phyloP scores from a whole-genome alignment of 2,797 vertebrate species.

The Notamacropus eugenii region DNA sequence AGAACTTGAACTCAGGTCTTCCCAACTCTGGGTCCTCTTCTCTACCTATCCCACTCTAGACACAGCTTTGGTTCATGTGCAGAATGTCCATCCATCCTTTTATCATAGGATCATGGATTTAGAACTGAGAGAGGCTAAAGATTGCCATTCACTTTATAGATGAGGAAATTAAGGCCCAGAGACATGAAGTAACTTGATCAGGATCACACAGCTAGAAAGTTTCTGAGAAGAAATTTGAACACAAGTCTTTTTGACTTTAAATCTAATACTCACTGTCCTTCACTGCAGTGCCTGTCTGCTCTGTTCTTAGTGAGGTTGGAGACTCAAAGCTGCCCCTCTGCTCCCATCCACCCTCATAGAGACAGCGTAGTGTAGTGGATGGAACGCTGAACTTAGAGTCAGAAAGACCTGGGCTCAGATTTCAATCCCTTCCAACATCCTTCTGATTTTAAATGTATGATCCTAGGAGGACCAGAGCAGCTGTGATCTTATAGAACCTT shows the following conservation, averaged over 20 bases:
- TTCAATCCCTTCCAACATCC: not conserved
- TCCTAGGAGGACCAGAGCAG: not conserved
- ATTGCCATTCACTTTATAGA: not conserved
- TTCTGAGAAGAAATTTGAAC: not conserved
- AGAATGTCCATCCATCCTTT: not conserved
- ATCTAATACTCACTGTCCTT: not conserved
- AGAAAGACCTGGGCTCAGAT: not conserved
- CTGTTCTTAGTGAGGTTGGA: not conserved
- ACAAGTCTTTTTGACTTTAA: not conserved
- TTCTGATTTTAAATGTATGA: not conserved
- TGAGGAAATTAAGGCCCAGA: not conserved
- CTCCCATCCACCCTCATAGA: not conserved
- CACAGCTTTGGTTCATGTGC: not conserved
- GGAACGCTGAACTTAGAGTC: not conserved
- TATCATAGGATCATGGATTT: not conserved
- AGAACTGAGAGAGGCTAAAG: not conserved
- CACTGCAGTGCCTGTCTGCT: not conserved
- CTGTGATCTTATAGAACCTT: not conserved
- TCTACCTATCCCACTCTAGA: not conserved
- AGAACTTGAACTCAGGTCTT: not conserved
- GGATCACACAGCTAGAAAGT: not conserved
- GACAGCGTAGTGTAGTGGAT: too few relatives aligned
- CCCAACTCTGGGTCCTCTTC: not conserved
- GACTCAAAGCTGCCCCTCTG: not conserved
- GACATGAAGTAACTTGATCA: not conserved